phyloP scores from a whole-genome alignment of 2,113 vertebrate genomes.

The Lophius piscatorius region DNA sequence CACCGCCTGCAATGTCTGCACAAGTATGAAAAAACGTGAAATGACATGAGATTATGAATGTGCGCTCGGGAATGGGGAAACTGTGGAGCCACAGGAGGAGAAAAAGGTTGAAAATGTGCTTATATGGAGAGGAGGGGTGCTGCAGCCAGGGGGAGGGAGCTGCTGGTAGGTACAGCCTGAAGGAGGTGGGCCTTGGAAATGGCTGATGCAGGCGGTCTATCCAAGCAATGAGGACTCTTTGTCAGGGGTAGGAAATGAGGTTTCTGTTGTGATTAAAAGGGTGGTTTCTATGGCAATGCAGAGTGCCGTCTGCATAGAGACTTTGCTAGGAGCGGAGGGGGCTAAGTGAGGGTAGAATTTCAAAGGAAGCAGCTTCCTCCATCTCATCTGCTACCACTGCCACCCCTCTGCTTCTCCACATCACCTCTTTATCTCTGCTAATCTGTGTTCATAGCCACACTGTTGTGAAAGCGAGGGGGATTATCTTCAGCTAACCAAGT shows the following conservation, averaged over 20 bases:
- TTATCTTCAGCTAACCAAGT: constrained; percentile 50
- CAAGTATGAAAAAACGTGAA: not conserved
- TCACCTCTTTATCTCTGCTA: constrained; percentile 64
- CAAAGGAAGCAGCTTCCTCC: constrained; percentile 76
- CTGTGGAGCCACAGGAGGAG: constrained; percentile 15
- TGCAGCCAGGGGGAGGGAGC: no score
- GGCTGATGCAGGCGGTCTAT: constrained; percentile 68
- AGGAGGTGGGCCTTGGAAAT: constrained; percentile 62
- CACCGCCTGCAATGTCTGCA: not conserved
- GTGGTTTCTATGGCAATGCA: constrained; percentile 79
- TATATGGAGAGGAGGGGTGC: constrained; percentile 55
- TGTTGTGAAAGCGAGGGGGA: constrained; percentile 45
- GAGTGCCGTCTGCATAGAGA: constrained; percentile 76
- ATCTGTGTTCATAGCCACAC: constrained; percentile 70
- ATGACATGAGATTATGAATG: not conserved
- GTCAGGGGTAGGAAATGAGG: constrained; percentile 80
- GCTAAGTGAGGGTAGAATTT: constrained; percentile 78
- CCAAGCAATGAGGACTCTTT: constrained; percentile 74
- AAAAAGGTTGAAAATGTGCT: constrained; percentile 57
- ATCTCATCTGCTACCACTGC: constrained; percentile 51
- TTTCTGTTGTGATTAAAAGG: constrained; percentile 79
- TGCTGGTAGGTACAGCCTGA: constrained; percentile 45
- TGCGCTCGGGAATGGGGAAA: not conserved
- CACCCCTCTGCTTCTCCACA: constrained; percentile 52
- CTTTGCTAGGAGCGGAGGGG: constrained; percentile 64